Conservation (phyloP, 1,140 invertebrate species). For the Sinella curviseta region DNA sequence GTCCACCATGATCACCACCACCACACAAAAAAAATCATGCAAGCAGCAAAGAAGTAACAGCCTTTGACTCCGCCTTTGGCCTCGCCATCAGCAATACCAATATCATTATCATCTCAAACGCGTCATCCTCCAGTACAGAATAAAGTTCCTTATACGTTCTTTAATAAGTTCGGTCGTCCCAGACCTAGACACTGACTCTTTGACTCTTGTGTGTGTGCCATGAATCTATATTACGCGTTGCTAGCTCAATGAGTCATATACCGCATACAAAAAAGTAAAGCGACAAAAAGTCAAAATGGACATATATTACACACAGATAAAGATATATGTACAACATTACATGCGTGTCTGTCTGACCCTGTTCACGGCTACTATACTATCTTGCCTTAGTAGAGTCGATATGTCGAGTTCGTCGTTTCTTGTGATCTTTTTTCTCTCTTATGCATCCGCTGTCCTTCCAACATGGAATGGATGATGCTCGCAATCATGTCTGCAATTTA, state of each 20-base stretch:
- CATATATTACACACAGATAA: not conserved
- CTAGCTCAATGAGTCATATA: constrained; percentile 12
- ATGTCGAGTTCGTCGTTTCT: not conserved
- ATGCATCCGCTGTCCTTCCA: no score
- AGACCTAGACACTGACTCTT: constrained; percentile 3
- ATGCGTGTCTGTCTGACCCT: no score
- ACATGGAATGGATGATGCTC: no score
- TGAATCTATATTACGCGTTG: not conserved
- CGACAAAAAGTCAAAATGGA: not conserved
- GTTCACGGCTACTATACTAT: no score
- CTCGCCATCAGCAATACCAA: constrained; percentile 16
- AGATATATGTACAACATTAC: not conserved
- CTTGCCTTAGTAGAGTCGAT: no score
- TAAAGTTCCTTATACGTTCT: not conserved
- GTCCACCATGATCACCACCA: not conserved
- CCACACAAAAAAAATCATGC: not conserved
- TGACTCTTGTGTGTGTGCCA: not conserved
- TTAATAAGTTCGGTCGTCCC: not conserved
- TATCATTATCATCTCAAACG: constrained; percentile 12
- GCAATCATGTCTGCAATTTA: no score
- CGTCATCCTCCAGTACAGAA: not conserved
- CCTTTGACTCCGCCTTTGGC: constrained; percentile 39
- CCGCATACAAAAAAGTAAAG: no score
- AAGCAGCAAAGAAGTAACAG: not conserved
- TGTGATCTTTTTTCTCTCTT: not conserved